Evolutionary conservation across 2,113 vertebrate species (phyloP).

Genomic region (Sapayoa aenigma): DNA sequence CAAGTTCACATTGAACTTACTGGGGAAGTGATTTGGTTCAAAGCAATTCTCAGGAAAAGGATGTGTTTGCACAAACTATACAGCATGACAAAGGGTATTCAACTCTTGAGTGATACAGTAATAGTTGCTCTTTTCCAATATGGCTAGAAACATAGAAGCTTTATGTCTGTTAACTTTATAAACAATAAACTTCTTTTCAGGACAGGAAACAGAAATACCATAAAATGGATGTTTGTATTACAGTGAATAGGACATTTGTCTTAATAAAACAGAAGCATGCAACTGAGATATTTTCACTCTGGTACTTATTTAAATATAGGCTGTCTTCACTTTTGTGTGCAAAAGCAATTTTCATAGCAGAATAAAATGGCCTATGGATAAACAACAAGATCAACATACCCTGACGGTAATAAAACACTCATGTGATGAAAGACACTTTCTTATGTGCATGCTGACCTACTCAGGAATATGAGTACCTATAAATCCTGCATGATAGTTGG

Average conservation of each 20-base stretch:
- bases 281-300: neutral
- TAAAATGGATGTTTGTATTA: neutral
- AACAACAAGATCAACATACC: neutral
- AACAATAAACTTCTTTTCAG: neutral
- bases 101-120: neutral
- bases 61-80: neutral
- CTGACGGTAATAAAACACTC: neutral
- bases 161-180: neutral
- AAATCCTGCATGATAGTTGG: neutral
- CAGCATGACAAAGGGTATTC: neutral
- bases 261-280: neutral
- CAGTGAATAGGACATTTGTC: neutral
- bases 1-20: neutral
- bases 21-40: neutral
- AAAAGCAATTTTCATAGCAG: neutral
- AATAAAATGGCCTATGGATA: neutral
- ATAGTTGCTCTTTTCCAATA: neutral
- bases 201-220: neutral
- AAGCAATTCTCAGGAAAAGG: neutral
- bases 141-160: neutral
- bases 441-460: neutral
- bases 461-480: neutral
- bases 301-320: neutral
- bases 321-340: neutral
- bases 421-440: neutral